These are phyloP conservation scores for Heteronetta atricapilla DNA, from an alignment of 2,113 vertebrate species.

Conservation along the genomic window DNA sequence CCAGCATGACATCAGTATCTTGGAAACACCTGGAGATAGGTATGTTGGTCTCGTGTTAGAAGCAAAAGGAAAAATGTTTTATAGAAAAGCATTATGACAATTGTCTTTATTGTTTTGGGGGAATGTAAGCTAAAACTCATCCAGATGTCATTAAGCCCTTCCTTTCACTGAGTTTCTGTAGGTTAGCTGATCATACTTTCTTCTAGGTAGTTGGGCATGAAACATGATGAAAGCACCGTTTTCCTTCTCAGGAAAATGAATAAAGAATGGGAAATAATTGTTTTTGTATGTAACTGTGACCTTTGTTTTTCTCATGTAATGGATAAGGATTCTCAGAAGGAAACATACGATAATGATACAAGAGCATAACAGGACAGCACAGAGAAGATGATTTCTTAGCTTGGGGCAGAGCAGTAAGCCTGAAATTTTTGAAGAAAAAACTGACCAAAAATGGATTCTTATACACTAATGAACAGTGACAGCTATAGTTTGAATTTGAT, in stretches of 20 bases:
- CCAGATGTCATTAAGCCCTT: background rate
- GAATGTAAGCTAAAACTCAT: background rate
- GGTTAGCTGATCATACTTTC: background rate
- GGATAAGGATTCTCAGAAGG: background rate
- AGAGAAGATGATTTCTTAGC: background rate
- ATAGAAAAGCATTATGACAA: background rate
- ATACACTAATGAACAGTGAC: background rate
- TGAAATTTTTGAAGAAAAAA: background rate
- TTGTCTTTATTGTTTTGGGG: background rate
- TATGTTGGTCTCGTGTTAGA: background rate
- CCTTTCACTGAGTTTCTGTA: background rate
- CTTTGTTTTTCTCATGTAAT: background rate
- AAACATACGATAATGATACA: background rate
- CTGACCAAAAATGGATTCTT: background rate
- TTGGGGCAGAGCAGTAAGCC: background rate
- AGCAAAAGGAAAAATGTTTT: background rate
- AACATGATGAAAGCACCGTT: background rate
- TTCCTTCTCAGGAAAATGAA: background rate
- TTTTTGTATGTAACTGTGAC: background rate
- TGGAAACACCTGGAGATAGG: background rate
- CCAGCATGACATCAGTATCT: background rate
- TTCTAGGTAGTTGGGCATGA: background rate
- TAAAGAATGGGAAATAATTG: background rate
- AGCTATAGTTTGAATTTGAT: background rate
- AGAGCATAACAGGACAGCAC: background rate